A percentile compares a stretch with the other conserved stretches of the same genome.
These are phyloP conservation scores for Sinocyclocheilus maitianheensis DNA, from an alignment of 2,113 vertebrate genomes.

Conservation along the genomic window DNA sequence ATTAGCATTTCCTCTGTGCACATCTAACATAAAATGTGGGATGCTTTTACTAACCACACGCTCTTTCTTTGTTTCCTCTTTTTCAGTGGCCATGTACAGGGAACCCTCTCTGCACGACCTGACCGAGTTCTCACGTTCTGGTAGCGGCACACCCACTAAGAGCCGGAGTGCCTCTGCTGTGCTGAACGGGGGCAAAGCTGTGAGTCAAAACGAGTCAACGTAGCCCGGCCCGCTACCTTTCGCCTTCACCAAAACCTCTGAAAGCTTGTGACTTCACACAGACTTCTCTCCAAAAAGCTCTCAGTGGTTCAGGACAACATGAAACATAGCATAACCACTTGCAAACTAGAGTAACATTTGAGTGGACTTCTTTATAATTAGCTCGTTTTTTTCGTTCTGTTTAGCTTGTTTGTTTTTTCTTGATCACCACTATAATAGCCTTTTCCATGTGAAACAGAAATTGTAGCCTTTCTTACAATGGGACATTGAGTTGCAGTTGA, in stretches of 20 bases:
- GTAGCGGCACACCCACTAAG: constrained; percentile 98
- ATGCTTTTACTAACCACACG: not conserved
- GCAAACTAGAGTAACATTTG: constrained; percentile 18
- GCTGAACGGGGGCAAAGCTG: constrained; percentile 95
- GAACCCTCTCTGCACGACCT: constrained; percentile 98
- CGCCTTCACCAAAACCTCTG: constrained; percentile 88
- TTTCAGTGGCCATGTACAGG: constrained; percentile 97
- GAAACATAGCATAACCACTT: constrained; percentile 55
- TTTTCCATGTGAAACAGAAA: constrained; percentile 32
- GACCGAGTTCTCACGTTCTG: constrained; percentile 96
- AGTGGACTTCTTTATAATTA: constrained; percentile 42
- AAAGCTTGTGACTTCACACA: constrained; percentile 91
- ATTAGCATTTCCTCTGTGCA: not conserved
- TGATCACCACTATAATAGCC: constrained; percentile 31
- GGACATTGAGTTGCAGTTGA: constrained; percentile 25
- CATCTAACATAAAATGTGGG: not conserved
- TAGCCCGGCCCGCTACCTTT: constrained; percentile 85
- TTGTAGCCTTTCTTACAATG: constrained; percentile 53
- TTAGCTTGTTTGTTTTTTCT: not conserved
- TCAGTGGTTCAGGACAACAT: constrained; percentile 71
- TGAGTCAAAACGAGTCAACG: constrained; percentile 98
- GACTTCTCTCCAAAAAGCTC: constrained; percentile 75
- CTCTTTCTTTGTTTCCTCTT: constrained; percentile 58
- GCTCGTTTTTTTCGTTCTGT: constrained; percentile 10
- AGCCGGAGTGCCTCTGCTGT: constrained; percentile 96